Percentiles rank a stretch among this genome's conserved stretches.
Evolutionary conservation across 2,888 invertebrate genomes (phyloP).

Genomic region (Phortica okadai): DNA sequence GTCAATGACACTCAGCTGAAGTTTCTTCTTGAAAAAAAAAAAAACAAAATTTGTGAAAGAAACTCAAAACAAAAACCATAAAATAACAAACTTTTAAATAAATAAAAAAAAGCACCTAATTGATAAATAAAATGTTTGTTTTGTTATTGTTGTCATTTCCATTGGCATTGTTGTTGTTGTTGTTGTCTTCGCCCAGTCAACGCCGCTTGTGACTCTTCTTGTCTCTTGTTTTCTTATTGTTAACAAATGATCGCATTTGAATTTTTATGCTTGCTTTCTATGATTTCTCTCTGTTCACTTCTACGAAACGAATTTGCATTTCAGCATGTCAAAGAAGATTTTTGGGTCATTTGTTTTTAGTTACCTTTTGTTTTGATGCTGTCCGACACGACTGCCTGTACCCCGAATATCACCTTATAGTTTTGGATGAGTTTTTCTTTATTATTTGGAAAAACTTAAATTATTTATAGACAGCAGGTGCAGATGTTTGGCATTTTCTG

Average conservation of each 20-base stretch:
- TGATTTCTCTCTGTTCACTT: slow-evolving; percentile 46
- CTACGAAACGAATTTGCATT: slow-evolving; percentile 7
- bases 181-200: slow-evolving; percentile 54
- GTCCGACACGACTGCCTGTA: too few relatives aligned
- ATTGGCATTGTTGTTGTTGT: background rate
- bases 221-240: slow-evolving; percentile 48
- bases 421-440: background rate
- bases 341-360: slow-evolving; percentile 39
- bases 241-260: slow-evolving; percentile 61
- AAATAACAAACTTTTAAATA: slow-evolving; percentile 38
- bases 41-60: background rate
- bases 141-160: slow-evolving; percentile 31
- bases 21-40: background rate
- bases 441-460: background rate
- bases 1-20: slow-evolving; percentile 9
- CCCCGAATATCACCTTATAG: too few relatives aligned
- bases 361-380: slow-evolving; percentile 36
- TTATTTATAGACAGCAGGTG: background rate
- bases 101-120: background rate
- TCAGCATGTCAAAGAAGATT: background rate
- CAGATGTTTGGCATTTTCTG: background rate
- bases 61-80: slow-evolving; percentile 32
- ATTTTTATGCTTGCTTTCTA: slow-evolving; percentile 48
- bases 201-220: slow-evolving; percentile 37
- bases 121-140: slow-evolving; percentile 26